Percentiles rank a stretch among this genome's conserved stretches.
These are phyloP conservation scores for Odontocerum albicorne DNA, from an alignment of 2,888 invertebrate species.

Conservation along the genomic window DNA sequence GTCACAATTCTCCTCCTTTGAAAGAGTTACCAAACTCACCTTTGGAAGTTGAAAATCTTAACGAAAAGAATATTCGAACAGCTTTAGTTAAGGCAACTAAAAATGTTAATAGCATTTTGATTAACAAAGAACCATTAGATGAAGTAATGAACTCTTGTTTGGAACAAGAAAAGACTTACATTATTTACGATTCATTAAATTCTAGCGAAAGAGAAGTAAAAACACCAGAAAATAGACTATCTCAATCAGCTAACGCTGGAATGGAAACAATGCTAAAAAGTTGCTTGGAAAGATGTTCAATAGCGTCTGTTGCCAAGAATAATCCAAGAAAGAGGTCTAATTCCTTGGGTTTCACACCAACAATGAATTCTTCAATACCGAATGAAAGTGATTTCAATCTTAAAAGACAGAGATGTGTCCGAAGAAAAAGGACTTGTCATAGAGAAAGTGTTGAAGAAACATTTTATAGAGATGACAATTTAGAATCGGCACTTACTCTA, in stretches of 20 bases:
- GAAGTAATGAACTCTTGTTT: not conserved
- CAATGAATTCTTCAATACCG: slow-evolving; percentile 44
- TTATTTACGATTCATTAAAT: slow-evolving; percentile 53
- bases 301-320: slow-evolving; percentile 9
- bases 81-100: slow-evolving; percentile 34
- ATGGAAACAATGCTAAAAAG: slow-evolving; percentile 27
- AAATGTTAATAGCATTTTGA: not conserved
- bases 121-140: not conserved
- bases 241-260: slow-evolving; percentile 25
- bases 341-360: slow-evolving; percentile 50
- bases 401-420: slow-evolving; percentile 60
- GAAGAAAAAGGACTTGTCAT: slow-evolving; percentile 49
- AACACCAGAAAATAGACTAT: slow-evolving; percentile 47
- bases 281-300: slow-evolving; percentile 20
- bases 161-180: slow-evolving; percentile 43
- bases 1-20: not conserved
- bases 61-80: slow-evolving; percentile 35
- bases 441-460: slow-evolving; percentile 28
- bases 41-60: not conserved
- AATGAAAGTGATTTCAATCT: slow-evolving; percentile 46
- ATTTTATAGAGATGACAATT: slow-evolving; percentile 39
- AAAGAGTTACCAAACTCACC: slow-evolving; percentile 1
- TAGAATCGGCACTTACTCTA: slow-evolving; percentile 47
- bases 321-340: slow-evolving; percentile 26
- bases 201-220: slow-evolving; percentile 56